Percentiles rank a stretch among this genome's conserved stretches.
phyloP scores from a whole-genome alignment of 1,140 invertebrate genomes.

The Bursaphelenchus mucronatus region DNA sequence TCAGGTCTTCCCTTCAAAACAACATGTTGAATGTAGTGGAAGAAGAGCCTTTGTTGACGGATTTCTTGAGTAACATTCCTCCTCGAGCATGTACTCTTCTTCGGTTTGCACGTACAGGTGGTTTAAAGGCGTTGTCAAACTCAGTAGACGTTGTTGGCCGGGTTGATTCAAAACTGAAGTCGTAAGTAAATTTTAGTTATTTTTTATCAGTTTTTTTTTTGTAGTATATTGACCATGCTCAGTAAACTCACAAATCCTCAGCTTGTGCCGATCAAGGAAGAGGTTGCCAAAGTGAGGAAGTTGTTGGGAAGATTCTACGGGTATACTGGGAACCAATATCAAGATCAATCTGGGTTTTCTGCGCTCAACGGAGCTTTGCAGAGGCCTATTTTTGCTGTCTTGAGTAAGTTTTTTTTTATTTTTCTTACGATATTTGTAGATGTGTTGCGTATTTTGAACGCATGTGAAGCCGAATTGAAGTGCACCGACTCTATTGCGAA shows the following conservation, averaged over 20 bases:
- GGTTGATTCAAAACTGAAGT: slow-evolving; percentile 12
- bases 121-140: slow-evolving; percentile 20
- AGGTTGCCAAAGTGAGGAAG: not conserved
- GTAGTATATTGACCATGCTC: not conserved
- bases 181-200: not conserved
- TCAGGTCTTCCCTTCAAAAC: slow-evolving; percentile 13
- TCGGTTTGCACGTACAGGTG: slow-evolving; percentile 29
- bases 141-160: slow-evolving; percentile 9
- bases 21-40: slow-evolving; percentile 18
- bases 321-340: too few species aligned
- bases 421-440: not conserved
- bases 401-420: slow-evolving; percentile 11
- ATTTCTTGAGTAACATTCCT: slow-evolving; percentile 23
- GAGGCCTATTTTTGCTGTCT: not conserved
- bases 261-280: not conserved
- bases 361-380: slow-evolving; percentile 18
- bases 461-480: not conserved
- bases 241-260: slow-evolving; percentile 9
- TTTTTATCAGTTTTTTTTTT: not conserved
- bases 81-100: slow-evolving; percentile 24
- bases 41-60: slow-evolving; percentile 22
- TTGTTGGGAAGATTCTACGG: not conserved
- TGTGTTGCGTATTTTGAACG: slow-evolving; percentile 6
- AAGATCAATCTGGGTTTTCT: too few species aligned
- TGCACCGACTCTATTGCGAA: not conserved